A percentile compares a stretch with the other conserved stretches of the same genome.
Evolutionary conservation across 53 echinoderm and acorn worm species (phyloP).

Genomic region (Echinarachnius parma): DNA sequence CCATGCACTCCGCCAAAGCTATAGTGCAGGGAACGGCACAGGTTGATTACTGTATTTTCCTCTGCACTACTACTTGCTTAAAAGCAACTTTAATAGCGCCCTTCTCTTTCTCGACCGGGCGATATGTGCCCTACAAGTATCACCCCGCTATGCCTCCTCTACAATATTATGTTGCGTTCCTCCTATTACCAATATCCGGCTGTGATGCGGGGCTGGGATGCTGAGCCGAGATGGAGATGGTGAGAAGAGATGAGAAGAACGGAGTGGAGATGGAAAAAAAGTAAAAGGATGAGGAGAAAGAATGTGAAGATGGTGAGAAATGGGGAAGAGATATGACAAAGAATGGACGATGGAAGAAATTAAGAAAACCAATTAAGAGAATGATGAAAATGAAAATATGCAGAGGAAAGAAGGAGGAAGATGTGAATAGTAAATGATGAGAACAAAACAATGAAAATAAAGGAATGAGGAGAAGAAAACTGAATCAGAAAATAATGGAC

Average conservation of each 20-base stretch:
- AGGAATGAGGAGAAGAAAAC: not conserved
- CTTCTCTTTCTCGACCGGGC: slow-evolving; percentile 7
- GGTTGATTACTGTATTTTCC: too few relatives aligned
- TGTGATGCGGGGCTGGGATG: not conserved
- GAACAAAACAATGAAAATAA: not conserved
- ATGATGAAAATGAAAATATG: not conserved
- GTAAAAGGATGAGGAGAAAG: not conserved
- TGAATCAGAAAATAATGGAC: too few relatives aligned
- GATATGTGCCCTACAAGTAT: slow-evolving; percentile 39
- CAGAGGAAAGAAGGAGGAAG: too few relatives aligned
- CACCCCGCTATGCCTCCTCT: too few relatives aligned
- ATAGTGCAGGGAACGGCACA: too few relatives aligned
- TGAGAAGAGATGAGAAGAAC: slow-evolving; percentile 1
- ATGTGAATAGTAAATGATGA: not conserved
- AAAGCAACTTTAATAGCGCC: too few relatives aligned
- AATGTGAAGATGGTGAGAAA: not conserved
- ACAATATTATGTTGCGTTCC: too few relatives aligned
- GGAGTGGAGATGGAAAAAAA: not conserved
- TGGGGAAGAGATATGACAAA: not conserved
- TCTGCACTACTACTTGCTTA: too few relatives aligned
- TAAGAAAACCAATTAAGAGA: not conserved
- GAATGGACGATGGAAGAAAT: not conserved
- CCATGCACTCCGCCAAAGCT: too few relatives aligned
- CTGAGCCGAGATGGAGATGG: not conserved
- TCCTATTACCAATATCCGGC: slow-evolving; percentile 40